Conservation (phyloP, 1,140 invertebrate genomes). For the Steinernema khuongi region DNA sequence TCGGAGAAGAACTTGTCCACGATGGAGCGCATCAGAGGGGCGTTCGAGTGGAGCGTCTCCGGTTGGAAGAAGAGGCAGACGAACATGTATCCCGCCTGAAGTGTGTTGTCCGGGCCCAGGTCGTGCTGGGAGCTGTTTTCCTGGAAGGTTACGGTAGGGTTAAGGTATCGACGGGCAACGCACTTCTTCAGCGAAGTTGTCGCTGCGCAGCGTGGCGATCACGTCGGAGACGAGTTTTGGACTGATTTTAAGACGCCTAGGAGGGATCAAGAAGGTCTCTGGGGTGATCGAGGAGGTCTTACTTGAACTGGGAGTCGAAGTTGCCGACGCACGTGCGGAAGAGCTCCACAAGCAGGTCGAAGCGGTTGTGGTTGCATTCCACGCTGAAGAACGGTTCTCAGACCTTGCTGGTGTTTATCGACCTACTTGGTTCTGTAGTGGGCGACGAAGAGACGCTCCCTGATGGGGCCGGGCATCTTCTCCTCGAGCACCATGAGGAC, state of each 20-base stretch:
- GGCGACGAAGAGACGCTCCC: not conserved
- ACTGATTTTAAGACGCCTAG: not conserved
- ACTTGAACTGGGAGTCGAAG: not conserved
- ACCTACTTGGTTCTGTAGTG: not conserved
- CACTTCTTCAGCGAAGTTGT: not conserved
- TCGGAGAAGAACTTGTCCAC: not conserved
- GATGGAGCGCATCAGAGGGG: not conserved
- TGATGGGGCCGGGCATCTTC: constrained; percentile 5
- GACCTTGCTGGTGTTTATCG: not conserved
- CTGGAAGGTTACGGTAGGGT: not conserved
- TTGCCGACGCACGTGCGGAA: not conserved
- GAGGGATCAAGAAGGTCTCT: not conserved
- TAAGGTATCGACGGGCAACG: not conserved
- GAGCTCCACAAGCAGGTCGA: not conserved
- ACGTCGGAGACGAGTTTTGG: not conserved
- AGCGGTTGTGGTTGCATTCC: not conserved
- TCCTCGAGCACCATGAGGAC: not conserved
- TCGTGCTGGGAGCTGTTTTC: not conserved
- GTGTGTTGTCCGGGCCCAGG: not conserved
- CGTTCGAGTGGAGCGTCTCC: not conserved
- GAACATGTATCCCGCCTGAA: not conserved
- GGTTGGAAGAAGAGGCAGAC: constrained; percentile 8
- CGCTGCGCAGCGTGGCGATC: not conserved
- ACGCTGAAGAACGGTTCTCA: not conserved
- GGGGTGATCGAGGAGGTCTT: not conserved